phyloP scores from a whole-genome alignment of 53 echinoderm and acorn worm species.

The Antedon mediterranea region DNA sequence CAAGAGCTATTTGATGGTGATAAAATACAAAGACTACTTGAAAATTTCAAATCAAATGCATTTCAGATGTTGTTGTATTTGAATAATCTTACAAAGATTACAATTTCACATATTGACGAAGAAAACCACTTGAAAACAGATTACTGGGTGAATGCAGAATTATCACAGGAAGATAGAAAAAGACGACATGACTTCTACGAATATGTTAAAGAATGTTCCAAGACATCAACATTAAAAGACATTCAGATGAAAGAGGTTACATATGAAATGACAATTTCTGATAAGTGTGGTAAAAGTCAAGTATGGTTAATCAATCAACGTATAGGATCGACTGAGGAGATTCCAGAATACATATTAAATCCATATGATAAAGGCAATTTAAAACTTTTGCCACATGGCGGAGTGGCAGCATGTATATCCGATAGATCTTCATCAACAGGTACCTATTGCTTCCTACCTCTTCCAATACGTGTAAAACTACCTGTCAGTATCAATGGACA shows the following conservation, averaged over 20 bases:
- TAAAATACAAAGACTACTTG: background rate
- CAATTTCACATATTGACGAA: conserved; percentile 30
- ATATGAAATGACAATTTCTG: background rate
- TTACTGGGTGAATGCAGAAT: conserved; percentile 21
- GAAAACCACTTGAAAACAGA: conserved; percentile 4
- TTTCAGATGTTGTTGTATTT: conserved; percentile 56
- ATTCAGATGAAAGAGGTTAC: conserved; percentile 1
- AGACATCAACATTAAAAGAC: background rate
- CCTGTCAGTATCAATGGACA: conserved; percentile 43
- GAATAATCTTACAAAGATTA: conserved; percentile 51
- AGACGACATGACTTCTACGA: conserved; percentile 6
- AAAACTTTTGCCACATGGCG: conserved; percentile 52
- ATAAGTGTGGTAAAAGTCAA: conserved; percentile 8
- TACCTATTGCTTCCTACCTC: conserved; percentile 62
- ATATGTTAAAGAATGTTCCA: conserved; percentile 10
- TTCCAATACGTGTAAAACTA: conserved; percentile 40
- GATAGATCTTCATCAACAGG: background rate
- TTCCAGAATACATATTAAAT: background rate
- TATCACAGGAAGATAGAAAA: conserved; percentile 13
- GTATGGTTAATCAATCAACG: conserved; percentile 57
- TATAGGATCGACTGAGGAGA: conserved; percentile 24
- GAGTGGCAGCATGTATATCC: conserved; percentile 43
- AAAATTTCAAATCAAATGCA: conserved; percentile 1
- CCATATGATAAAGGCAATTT: background rate
- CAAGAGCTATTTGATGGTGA: background rate